These are phyloP conservation scores for Champsocephalus gunnari DNA, from an alignment of 2,797 vertebrate species.

Conservation along the genomic window DNA sequence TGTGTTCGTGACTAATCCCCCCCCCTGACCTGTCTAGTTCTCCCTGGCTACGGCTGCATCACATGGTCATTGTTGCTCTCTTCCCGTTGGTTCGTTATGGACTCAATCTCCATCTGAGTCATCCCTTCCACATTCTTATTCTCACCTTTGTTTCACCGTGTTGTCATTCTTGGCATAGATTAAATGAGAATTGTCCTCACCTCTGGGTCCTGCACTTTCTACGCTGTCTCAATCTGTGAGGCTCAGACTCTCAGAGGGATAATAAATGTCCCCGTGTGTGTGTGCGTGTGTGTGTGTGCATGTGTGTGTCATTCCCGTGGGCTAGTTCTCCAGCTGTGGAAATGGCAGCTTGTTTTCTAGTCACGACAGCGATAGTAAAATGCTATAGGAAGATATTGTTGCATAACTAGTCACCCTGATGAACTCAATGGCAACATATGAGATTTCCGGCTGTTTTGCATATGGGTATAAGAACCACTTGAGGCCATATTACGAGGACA, in stretches of 20 bases:
- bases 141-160: not conserved
- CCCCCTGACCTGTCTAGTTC: constrained; percentile 26
- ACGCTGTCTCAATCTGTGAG: constrained; percentile 6
- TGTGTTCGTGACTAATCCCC: constrained; percentile 36
- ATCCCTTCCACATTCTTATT: constrained; percentile 10
- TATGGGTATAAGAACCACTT: not conserved
- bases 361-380: constrained; percentile 6
- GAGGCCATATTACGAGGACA: not conserved
- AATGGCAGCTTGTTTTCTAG: constrained; percentile 15
- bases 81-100: constrained; percentile 24
- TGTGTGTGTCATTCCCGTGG: constrained; percentile 10
- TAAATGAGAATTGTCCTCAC: constrained; percentile 9
- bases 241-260: constrained; percentile 17
- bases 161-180: constrained; percentile 15
- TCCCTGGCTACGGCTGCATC: constrained; percentile 41
- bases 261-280: not conserved
- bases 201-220: constrained; percentile 4
- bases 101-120: constrained; percentile 28
- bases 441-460: not conserved
- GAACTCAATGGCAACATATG: not conserved
- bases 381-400: constrained; percentile 45
- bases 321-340: constrained; percentile 40
- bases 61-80: constrained; percentile 37
- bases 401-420: constrained; percentile 25
- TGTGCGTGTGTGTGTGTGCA: constrained; percentile 3